phyloP scores from a whole-genome alignment of 2,888 invertebrate species.

The Trissolcus brochymenae region DNA sequence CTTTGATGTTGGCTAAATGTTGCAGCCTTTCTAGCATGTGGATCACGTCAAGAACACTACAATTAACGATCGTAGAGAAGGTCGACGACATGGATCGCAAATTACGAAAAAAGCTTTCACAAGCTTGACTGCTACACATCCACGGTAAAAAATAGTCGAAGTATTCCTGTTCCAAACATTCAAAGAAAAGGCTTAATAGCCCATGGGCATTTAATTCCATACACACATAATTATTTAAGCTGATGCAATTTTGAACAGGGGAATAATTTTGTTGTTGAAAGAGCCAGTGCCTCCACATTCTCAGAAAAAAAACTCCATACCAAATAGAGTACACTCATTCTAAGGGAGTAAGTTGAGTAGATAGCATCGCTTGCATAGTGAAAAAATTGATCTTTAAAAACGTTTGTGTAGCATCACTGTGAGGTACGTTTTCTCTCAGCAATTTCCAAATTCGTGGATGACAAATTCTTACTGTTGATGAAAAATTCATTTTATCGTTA shows the following conservation, averaged over 20 bases:
- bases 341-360: conserved; percentile 30
- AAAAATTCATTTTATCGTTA: conserved; percentile 63
- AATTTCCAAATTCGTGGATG: conserved; percentile 54
- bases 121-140: background rate
- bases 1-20: background rate
- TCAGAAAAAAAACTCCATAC: conserved; percentile 56
- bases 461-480: conserved; percentile 46
- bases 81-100: background rate
- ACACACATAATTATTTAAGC: background rate
- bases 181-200: background rate
- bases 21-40: background rate
- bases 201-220: background rate
- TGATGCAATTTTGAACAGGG: background rate
- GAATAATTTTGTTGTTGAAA: conserved; percentile 32
- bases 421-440: conserved; percentile 54
- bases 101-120: background rate
- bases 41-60: background rate
- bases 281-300: conserved; percentile 59
- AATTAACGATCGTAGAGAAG: background rate
- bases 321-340: conserved; percentile 56
- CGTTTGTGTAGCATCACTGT: conserved; percentile 57
- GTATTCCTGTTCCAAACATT: background rate
- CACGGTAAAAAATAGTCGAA: background rate
- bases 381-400: conserved; percentile 60
- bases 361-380: conserved; percentile 49